phyloP scores from a whole-genome alignment of 2,888 invertebrate species.

The Lithophane leautieri region DNA sequence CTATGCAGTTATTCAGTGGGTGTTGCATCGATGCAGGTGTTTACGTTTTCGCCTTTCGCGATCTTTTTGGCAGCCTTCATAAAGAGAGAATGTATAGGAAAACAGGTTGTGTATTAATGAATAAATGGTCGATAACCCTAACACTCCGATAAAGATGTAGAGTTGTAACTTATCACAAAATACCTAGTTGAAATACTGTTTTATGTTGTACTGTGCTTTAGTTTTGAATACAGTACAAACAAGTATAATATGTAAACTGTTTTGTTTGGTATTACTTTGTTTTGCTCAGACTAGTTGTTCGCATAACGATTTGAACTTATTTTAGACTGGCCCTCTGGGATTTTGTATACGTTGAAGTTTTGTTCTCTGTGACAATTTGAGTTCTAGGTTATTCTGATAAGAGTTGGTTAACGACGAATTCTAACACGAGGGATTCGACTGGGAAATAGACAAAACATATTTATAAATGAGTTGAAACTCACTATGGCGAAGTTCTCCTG shows the following conservation, averaged over 20 bases:
- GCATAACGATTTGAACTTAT: conserved; percentile 56
- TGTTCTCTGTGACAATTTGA: conserved; percentile 20
- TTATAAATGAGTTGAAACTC: conserved; percentile 11
- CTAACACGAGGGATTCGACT: background rate
- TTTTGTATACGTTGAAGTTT: conserved; percentile 27
- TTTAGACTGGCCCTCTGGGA: conserved; percentile 44
- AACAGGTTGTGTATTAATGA: background rate
- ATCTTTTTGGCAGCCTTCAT: background rate
- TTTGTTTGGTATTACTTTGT: conserved; percentile 59
- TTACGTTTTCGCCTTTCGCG: background rate
- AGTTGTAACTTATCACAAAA: background rate
- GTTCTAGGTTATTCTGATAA: conserved; percentile 22
- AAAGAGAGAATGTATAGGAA: background rate
- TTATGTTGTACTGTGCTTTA: background rate
- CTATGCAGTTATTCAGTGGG: too few relatives aligned
- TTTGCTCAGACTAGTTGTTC: conserved; percentile 34
- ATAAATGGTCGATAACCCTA: background rate
- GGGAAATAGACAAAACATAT: background rate
- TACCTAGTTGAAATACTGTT: conserved; percentile 15
- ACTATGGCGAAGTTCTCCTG: background rate
- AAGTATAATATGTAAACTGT: conserved; percentile 42
- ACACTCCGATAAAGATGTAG: background rate
- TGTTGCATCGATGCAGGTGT: background rate
- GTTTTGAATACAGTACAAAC: conserved; percentile 45
- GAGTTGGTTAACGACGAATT: background rate